phyloP scores from a whole-genome alignment of 2,888 invertebrate genomes.

The Ophonus ardosiacus region DNA sequence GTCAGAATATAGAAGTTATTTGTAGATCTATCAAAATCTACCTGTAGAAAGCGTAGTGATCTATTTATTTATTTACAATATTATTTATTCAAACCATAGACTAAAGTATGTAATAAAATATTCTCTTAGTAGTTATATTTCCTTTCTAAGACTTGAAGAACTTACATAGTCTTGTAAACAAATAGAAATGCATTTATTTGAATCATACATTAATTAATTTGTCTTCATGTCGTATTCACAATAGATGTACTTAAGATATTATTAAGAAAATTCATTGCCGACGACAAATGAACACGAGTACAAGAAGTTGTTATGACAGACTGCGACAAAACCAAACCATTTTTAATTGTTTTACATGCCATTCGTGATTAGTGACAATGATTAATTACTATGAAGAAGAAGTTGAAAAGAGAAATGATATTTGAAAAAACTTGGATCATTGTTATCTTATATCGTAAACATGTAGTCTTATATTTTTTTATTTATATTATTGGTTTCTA shows the following conservation, averaged over 20 bases:
- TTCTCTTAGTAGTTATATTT: not conserved
- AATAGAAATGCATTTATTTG: not conserved
- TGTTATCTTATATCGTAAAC: too few relatives aligned
- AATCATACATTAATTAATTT: not conserved
- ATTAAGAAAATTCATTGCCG: not conserved
- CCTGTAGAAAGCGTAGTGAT: not conserved
- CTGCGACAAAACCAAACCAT: not conserved
- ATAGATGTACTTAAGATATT: not conserved
- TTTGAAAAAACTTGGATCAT: too few relatives aligned
- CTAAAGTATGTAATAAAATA: not conserved
- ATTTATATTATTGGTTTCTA: too few relatives aligned
- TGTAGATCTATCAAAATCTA: not conserved
- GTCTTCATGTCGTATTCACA: not conserved
- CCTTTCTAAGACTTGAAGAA: not conserved
- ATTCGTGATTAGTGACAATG: not conserved
- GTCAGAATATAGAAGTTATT: not conserved
- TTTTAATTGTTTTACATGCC: not conserved
- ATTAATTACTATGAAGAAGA: not conserved
- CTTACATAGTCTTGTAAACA: not conserved
- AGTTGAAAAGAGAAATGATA: not conserved
- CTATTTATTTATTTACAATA: not conserved
- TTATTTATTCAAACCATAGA: not conserved
- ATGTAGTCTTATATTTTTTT: too few relatives aligned
- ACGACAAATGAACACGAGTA: not conserved
- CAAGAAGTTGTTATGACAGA: not conserved